phyloP scores from a whole-genome alignment of 2,797 vertebrate genomes.

The Liasis olivaceus region DNA sequence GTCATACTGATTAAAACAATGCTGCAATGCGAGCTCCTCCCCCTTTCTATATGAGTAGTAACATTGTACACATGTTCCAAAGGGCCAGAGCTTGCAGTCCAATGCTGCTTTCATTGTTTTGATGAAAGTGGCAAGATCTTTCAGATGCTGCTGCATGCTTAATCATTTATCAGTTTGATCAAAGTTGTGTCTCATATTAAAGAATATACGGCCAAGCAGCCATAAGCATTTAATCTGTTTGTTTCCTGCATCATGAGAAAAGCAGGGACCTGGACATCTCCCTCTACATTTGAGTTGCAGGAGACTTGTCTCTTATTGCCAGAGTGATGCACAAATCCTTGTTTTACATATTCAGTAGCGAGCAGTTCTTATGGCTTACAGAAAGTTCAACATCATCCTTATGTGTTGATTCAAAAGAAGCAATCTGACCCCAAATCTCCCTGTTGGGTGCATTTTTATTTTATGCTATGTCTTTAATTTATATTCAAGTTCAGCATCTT shows the following conservation, averaged over 20 bases:
- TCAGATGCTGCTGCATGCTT: neutral
- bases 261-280: neutral
- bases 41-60: too few relatives aligned
- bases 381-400: neutral
- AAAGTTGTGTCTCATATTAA: neutral
- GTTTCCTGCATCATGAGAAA: neutral
- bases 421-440: neutral
- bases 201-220: neutral
- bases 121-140: too few relatives aligned
- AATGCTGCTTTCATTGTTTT: too few relatives aligned
- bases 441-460: neutral
- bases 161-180: neutral
- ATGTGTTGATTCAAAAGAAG: neutral
- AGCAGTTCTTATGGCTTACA: neutral
- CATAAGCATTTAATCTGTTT: neutral
- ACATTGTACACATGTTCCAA: too few relatives aligned
- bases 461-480: neutral
- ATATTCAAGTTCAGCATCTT: neutral
- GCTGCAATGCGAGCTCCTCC: too few relatives aligned
- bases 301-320: neutral
- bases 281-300: neutral
- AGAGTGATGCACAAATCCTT: neutral
- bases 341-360: neutral
- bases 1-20: too few relatives aligned
- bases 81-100: too few relatives aligned